phyloP scores from a whole-genome alignment of 2,888 invertebrate genomes.

The Stegana nigrithorax region DNA sequence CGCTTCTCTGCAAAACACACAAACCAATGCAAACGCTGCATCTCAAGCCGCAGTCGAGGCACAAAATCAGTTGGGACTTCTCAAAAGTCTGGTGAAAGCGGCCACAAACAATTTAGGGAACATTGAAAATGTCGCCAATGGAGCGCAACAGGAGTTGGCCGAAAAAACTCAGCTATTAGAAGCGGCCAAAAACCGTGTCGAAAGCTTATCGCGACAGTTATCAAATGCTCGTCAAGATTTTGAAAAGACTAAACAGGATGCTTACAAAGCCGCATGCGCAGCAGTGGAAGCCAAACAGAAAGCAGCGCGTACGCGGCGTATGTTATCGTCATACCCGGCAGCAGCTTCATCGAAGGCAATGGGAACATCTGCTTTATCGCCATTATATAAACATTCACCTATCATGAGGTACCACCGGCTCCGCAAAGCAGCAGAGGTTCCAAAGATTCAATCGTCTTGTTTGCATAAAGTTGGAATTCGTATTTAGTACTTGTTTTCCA shows the following conservation, averaged over 20 bases:
- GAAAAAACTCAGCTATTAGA: conserved; percentile 77
- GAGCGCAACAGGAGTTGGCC: conserved; percentile 73
- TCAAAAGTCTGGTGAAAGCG: conserved; percentile 69
- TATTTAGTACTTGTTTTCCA: too few species aligned
- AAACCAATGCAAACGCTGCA: conserved; percentile 74
- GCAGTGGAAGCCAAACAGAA: conserved; percentile 75
- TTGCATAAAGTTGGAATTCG: too few species aligned
- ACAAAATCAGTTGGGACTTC: conserved; percentile 70
- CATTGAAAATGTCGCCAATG: conserved; percentile 73
- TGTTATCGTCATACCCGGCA: too few species aligned
- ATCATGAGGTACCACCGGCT: too few species aligned
- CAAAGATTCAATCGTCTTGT: too few species aligned
- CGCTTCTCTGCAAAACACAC: conserved; percentile 73
- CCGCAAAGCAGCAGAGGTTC: too few species aligned
- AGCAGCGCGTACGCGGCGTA: conserved; percentile 29
- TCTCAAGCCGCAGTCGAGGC: conserved; percentile 74
- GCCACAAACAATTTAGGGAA: conserved; percentile 72
- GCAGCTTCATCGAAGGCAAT: too few species aligned
- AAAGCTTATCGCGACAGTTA: conserved; percentile 74
- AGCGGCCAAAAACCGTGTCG: conserved; percentile 75
- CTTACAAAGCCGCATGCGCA: conserved; percentile 75
- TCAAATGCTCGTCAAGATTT: conserved; percentile 74
- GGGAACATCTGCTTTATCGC: too few species aligned
- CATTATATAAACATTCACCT: too few species aligned
- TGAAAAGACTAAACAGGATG: conserved; percentile 76